Evolutionary conservation across 2,888 invertebrate genomes (phyloP).

Genomic region (Caenorhabditis sp.): DNA sequence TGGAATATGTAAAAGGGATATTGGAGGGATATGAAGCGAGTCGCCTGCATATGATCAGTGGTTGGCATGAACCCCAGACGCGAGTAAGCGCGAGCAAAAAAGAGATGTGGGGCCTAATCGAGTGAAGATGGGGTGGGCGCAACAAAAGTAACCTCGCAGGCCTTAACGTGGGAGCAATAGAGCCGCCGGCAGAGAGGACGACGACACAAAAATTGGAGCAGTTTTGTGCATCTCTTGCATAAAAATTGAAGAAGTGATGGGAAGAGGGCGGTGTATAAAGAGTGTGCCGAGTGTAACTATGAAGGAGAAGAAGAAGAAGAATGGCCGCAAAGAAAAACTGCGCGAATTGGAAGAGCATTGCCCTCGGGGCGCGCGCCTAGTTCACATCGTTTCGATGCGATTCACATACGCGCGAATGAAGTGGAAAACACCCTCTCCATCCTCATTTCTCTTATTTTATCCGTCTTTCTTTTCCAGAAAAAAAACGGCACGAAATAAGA

Average conservation of each 20-base stretch:
- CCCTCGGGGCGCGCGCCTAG: slow-evolving; percentile 55
- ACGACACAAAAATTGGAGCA: slow-evolving; percentile 30
- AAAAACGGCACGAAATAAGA: background rate
- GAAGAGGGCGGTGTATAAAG: slow-evolving; percentile 2
- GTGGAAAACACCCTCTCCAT: slow-evolving; percentile 38
- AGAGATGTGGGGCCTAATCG: slow-evolving; percentile 44
- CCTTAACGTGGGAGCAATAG: slow-evolving; percentile 8
- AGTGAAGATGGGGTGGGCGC: slow-evolving; percentile 44
- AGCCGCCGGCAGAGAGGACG: slow-evolving; percentile 1
- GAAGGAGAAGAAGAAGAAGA: slow-evolving; percentile 46
- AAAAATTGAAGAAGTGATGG: slow-evolving; percentile 49
- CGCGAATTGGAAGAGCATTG: slow-evolving; percentile 58
- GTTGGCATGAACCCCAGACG: slow-evolving; percentile 47
- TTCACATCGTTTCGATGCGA: slow-evolving; percentile 57
- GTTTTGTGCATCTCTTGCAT: slow-evolving; percentile 48
- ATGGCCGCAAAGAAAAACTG: slow-evolving; percentile 52
- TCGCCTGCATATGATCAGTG: slow-evolving; percentile 44
- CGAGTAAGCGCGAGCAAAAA: slow-evolving; percentile 12
- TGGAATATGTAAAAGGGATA: slow-evolving; percentile 29
- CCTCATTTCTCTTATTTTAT: slow-evolving; percentile 24
- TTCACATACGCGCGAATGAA: slow-evolving; percentile 55
- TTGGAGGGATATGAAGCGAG: slow-evolving; percentile 2
- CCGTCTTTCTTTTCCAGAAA: slow-evolving; percentile 1
- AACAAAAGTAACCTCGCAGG: slow-evolving; percentile 34
- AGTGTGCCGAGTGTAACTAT: slow-evolving; percentile 50